Evolutionary conservation across 92 coral and sea anemone genomes (phyloP).

Genomic region (Zoanthus gigantus): DNA sequence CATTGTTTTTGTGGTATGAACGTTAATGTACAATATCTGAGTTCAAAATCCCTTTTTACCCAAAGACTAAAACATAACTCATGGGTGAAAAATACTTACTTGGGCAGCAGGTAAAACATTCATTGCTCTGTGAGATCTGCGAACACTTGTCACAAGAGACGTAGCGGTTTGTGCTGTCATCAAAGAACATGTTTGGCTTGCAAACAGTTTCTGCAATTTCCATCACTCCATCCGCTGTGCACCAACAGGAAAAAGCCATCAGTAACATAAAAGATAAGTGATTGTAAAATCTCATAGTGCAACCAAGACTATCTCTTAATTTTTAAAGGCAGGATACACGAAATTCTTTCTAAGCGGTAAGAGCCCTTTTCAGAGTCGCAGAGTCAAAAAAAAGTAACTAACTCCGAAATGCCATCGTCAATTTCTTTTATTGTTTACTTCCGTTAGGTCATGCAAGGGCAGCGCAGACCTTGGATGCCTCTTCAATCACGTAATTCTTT

Average conservation of each 20-base stretch:
- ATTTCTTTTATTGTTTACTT: background rate
- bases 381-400: background rate
- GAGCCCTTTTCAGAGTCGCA: background rate
- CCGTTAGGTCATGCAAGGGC: background rate
- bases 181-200: constrained; percentile 4
- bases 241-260: background rate
- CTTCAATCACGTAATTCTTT: background rate
- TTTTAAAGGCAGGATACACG: background rate
- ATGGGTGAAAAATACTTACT: background rate
- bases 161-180: constrained; percentile 5
- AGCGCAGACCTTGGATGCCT: background rate
- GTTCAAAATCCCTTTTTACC: too few relatives aligned
- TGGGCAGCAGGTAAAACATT: background rate
- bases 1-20: too few relatives aligned
- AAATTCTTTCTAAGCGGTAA: background rate
- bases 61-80: too few relatives aligned
- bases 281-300: background rate
- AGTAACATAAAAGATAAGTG: background rate
- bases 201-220: background rate
- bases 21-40: too few relatives aligned
- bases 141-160: constrained; percentile 20
- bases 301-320: background rate
- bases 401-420: background rate
- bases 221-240: background rate
- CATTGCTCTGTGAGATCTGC: background rate